Evolutionary conservation across 2,797 vertebrate species (phyloP), one percentile per base, ranked within the genome.

Genomic region (Clarias laeviceps): DNA sequence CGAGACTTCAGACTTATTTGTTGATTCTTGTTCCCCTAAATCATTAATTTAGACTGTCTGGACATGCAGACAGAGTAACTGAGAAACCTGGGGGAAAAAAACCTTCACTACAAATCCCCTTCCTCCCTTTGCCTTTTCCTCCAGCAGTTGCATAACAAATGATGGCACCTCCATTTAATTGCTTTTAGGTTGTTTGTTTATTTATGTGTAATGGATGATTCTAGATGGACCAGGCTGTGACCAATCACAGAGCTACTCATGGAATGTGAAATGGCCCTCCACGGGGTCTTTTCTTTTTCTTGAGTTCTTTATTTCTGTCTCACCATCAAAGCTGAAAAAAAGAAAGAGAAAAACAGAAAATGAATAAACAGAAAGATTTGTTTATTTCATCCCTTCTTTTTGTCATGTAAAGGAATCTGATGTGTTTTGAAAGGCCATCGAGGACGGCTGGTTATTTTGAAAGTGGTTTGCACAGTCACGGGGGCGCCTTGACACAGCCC

Each of bases 391-490:
- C 93, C 74, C 65, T 85, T 78, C 65, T 72, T 72, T 94, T 89
- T 56, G 93, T 94, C 92, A 92, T 92, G 91, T 95, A 94, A 94
- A 91, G 95, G 57, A 78, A 93, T 66, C 93, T 94, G 96, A 95
- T 97, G 94, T 95, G 94, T 95, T 97, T 97, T 96, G 95, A 96
- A 96, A 93, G 93, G 61, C 92, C 95, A 94, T 96, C 94, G 91
- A 94, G 96, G 96, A 94, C 96, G 96, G 91, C 95, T 96, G 93
- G 96, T 96, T 97, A 96, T 97, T 97, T 95, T 94, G 95, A 95
- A 94, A 94, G 92, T 95, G 95, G 95, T 97, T 97, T 96, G 95
- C 96, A 96, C 90, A 97, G 96, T 95, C 96, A 96, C 95, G 93
- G 94, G 96, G 96, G 96, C 96, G 94, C 96, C 96, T 93, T 94